Percentiles rank a stretch among this genome's conserved stretches.
These are phyloP conservation scores for Mugil cephalus DNA, from an alignment of 2,113 vertebrate species.

Conservation along the genomic window DNA sequence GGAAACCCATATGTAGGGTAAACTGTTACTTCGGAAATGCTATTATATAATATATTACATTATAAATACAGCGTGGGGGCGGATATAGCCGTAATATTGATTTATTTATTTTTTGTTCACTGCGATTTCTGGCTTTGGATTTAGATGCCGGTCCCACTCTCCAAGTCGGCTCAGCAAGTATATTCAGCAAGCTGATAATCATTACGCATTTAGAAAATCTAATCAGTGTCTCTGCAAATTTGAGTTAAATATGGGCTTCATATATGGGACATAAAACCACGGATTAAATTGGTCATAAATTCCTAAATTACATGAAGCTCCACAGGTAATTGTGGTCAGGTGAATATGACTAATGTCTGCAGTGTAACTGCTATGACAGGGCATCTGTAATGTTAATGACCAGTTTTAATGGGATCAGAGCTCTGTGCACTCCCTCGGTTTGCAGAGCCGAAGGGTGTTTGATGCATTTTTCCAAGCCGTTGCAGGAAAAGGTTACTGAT, in stretches of 20 bases:
- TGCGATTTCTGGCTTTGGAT: background rate
- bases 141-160: background rate
- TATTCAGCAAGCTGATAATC: background rate
- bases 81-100: background rate
- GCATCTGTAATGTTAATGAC: conserved; percentile 63
- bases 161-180: too few species aligned
- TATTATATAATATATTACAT: background rate
- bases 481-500: background rate
- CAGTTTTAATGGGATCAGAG: conserved; percentile 56
- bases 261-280: background rate
- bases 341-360: conserved; percentile 46
- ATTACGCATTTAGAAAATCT: conserved; percentile 9
- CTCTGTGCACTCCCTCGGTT: conserved; percentile 26
- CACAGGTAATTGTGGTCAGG: conserved; percentile 2
- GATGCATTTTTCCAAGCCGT: background rate
- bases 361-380: conserved; percentile 36
- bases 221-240: background rate
- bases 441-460: conserved; percentile 10
- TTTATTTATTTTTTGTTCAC: background rate
- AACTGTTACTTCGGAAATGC: background rate
- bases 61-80: background rate
- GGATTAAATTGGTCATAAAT: background rate
- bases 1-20: background rate
- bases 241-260: background rate
- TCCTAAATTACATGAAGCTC: conserved; percentile 21